Conservation (phyloP, 2,113 vertebrate genomes). For the Phyllostomus hastatus region DNA sequence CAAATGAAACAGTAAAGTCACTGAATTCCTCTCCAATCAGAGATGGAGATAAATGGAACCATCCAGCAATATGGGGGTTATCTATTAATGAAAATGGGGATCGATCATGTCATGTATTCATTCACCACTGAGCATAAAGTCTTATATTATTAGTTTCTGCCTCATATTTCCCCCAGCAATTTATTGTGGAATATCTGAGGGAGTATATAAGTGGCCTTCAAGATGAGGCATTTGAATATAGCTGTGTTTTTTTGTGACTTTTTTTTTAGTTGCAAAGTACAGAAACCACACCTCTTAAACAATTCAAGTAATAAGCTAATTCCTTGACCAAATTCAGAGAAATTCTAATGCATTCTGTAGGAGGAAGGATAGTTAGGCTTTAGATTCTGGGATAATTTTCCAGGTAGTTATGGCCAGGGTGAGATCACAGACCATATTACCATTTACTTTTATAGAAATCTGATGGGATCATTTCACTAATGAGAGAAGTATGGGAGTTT, state of each 20-base stretch:
- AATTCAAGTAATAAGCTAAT: background rate
- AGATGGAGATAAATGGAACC: accelerated
- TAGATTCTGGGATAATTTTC: background rate
- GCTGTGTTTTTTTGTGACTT: background rate
- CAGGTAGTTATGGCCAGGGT: background rate
- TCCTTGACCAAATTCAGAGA: background rate
- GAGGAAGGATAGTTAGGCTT: background rate
- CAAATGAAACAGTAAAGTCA: background rate
- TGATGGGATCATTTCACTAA: background rate
- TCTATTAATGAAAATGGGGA: background rate
- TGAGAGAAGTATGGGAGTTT: background rate
- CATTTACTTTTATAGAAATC: background rate
- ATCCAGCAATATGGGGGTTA: background rate
- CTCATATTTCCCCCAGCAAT: background rate
- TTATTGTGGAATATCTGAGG: background rate
- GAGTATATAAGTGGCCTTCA: background rate
- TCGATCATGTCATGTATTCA: background rate
- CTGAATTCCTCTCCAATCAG: background rate
- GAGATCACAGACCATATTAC: background rate
- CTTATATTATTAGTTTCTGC: background rate
- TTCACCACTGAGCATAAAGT: background rate
- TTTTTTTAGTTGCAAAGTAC: background rate
- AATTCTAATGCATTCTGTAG: background rate
- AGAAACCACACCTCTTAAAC: background rate
- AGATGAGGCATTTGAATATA: background rate